Evolutionary conservation across 2,113 vertebrate genomes (phyloP).

Genomic region (Myrmecobius fasciatus): DNA sequence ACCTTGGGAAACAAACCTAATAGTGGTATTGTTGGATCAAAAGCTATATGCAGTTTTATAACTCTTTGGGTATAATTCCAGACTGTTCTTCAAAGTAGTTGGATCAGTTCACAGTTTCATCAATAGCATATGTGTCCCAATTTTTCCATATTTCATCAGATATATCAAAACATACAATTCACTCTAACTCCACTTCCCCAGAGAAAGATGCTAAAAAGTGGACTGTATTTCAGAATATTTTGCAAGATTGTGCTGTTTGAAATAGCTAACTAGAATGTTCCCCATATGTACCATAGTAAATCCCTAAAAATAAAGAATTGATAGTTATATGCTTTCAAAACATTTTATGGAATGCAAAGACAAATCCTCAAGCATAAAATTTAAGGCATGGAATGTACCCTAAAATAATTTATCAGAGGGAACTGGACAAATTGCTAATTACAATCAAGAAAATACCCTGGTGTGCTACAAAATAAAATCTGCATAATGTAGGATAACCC

Average conservation of each 20-base stretch:
- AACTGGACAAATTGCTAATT: neutral
- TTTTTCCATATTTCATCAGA: neutral
- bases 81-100: neutral
- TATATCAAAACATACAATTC: neutral
- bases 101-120: neutral
- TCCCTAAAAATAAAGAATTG: neutral
- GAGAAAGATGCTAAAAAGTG: neutral
- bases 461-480: neutral
- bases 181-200: neutral
- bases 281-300: neutral
- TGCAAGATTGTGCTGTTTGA: neutral
- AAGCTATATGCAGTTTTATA: neutral
- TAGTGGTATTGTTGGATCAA: neutral
- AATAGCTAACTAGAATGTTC: neutral
- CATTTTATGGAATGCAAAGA: neutral
- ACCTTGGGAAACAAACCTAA: neutral
- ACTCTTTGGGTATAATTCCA: neutral
- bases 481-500: neutral
- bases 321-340: neutral
- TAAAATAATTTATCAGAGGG: neutral
- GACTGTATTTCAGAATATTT: neutral
- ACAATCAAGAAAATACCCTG: neutral
- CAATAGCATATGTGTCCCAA: neutral
- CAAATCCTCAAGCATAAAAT: neutral
- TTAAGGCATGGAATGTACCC: neutral